These are phyloP conservation scores for Arvicola amphibius DNA, from an alignment of 2,797 vertebrate genomes.

Conservation along the genomic window DNA sequence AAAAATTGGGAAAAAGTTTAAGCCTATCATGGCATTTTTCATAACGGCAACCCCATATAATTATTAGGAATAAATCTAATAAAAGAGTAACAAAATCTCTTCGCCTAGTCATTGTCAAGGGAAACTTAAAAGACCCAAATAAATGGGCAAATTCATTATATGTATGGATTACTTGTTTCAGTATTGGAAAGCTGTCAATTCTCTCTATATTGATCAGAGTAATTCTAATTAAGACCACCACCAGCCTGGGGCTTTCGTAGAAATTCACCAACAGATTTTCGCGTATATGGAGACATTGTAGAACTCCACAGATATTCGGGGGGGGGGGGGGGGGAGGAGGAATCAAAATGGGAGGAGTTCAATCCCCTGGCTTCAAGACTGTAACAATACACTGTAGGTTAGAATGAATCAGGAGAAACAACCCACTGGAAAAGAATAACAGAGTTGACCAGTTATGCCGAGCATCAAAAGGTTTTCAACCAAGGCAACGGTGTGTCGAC, in stretches of 20 bases:
- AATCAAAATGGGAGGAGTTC: neutral
- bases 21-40: slow-evolving; percentile 4
- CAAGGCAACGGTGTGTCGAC: neutral
- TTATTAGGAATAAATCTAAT: slow-evolving; percentile 35
- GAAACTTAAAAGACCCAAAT: slow-evolving; percentile 1
- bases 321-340: too few relatives aligned
- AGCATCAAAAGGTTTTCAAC: neutral
- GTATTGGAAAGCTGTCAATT: neutral
- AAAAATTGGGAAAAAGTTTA: neutral
- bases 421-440: neutral
- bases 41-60: neutral
- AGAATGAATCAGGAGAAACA: neutral
- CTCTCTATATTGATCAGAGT: neutral
- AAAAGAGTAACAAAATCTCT: neutral
- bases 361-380: neutral
- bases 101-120: neutral
- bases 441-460: neutral
- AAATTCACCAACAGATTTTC: slow-evolving; percentile 9
- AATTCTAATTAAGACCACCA: neutral
- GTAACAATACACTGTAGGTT: neutral
- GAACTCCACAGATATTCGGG: neutral
- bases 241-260: neutral
- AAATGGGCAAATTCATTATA: neutral
- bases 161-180: neutral
- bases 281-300: slow-evolving; percentile 29